phyloP scores from a whole-genome alignment of 2,797 vertebrate species.

The Sebastes jordani region DNA sequence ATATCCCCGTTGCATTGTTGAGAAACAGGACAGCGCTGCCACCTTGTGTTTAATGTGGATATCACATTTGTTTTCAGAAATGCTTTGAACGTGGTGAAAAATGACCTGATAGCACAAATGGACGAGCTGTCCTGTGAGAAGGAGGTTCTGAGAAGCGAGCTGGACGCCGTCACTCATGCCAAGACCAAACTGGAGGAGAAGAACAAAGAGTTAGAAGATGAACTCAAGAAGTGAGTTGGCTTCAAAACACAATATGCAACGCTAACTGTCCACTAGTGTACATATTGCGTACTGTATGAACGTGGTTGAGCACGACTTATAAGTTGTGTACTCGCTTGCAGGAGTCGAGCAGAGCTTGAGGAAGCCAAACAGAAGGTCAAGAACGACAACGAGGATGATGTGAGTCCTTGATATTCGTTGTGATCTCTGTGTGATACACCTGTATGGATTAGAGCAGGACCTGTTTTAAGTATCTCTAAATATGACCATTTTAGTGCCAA shows the following conservation, averaged over 20 bases:
- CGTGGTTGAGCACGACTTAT: background rate
- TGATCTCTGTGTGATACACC: background rate
- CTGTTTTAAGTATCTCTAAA: background rate
- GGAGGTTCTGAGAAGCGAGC: slow-evolving; percentile 91
- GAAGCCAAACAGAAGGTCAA: slow-evolving; percentile 90
- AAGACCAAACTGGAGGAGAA: slow-evolving; percentile 91
- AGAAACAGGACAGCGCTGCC: slow-evolving; percentile 7
- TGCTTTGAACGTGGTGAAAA: slow-evolving; percentile 97
- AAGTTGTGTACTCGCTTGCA: slow-evolving; percentile 57
- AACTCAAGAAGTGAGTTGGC: slow-evolving; percentile 89
- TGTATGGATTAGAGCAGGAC: background rate
- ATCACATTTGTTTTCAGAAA: slow-evolving; percentile 82
- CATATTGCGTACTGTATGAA: accelerated
- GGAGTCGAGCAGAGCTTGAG: slow-evolving; percentile 89
- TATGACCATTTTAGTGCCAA: background rate
- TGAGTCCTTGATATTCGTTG: slow-evolving; percentile 69
- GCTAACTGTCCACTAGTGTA: background rate
- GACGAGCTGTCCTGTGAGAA: slow-evolving; percentile 94
- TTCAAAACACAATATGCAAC: background rate
- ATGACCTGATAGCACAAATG: slow-evolving; percentile 93
- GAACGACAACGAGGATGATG: slow-evolving; percentile 90
- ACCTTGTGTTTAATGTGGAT: slow-evolving; percentile 17
- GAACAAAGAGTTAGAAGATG: slow-evolving; percentile 94
- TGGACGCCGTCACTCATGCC: slow-evolving; percentile 89
- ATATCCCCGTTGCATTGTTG: background rate